Percentiles rank a stretch among this genome's conserved stretches.
phyloP scores from a whole-genome alignment of 2,888 invertebrate species.

The Drosophila subsilvestris region DNA sequence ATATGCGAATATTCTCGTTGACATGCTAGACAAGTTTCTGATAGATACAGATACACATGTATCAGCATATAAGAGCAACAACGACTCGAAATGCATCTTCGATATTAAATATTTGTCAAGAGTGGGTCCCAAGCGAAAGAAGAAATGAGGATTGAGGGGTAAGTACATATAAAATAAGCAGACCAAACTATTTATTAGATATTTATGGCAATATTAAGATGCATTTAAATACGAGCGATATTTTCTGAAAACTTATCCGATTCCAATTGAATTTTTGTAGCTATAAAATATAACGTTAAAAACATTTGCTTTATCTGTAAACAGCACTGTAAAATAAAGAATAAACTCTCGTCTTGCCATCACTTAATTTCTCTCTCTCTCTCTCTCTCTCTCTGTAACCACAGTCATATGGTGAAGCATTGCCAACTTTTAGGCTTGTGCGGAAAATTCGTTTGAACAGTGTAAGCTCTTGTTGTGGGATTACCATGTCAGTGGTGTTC shows the following conservation, averaged over 20 bases:
- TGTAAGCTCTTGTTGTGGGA: not conserved
- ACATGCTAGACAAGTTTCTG: conserved; percentile 36
- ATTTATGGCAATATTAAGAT: not conserved
- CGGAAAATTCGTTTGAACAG: not conserved
- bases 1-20: conserved; percentile 29
- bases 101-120: conserved; percentile 41
- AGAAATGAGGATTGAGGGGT: not conserved
- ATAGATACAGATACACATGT: conserved; percentile 22
- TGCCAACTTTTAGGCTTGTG: conserved; percentile 8
- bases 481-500: not conserved
- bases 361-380: too few relatives aligned
- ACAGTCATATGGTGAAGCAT: too few relatives aligned
- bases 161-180: conserved; percentile 10
- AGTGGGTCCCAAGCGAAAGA: too few relatives aligned
- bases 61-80: conserved; percentile 5
- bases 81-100: conserved; percentile 15
- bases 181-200: not conserved
- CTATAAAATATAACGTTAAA: too few relatives aligned
- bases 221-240: not conserved
- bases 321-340: not conserved
- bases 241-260: not conserved
- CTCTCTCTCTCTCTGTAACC: too few relatives aligned
- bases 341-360: not conserved
- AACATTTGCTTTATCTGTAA: too few relatives aligned
- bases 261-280: too few relatives aligned